Evolutionary conservation across 1,140 invertebrate genomes (phyloP), one percentile per base, ranked within the genome.

Genomic region (Centruroides vittatus): DNA sequence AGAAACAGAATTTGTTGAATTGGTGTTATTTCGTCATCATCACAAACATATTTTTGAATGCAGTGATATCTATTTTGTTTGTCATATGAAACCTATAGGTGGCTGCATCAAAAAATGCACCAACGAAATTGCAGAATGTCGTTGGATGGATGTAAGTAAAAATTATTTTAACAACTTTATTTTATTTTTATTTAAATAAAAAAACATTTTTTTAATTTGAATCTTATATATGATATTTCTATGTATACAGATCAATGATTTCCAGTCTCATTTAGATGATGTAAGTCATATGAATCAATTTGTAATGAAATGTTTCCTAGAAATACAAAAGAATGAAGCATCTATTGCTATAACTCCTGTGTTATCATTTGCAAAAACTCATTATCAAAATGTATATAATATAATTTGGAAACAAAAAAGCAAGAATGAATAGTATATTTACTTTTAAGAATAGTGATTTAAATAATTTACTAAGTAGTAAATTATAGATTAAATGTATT

Each of bases 1-100:
- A 52, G 70, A 80, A 56, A 78, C 84, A 3, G 78, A 82, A 61
- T 94, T 93, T 72, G 73, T 81, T 54, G 85, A 83, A 36, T 67
- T 95, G 9, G 70, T 94, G 10, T 79, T 82, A 53, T 82, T 93
- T 62, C 78, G 90, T 64, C 90, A 94, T 70, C 67, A 72, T 48
- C 75, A 77, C 60, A 68, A 75, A 50, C 81, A 80, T 66, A 80
- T 80, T 68, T 93, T 86, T 72, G 82, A 79, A 6, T 93, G 89
- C 70, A 90, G 86, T 2, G 90, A 92, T 71, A 82, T 93, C 55
- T 94, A 92, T 69, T 79, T 87, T 52, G 78, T 93, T 1, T 79
- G 88, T 5, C 79, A 81, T 65, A 75, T 93, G 65, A 81, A 76
- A 65, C 86, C 90, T 3, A 7, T 70, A 7, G 81, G 80, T 46